Evolutionary conservation across 2,888 invertebrate genomes (phyloP).

Genomic region (Drosophila flavopinicola): DNA sequence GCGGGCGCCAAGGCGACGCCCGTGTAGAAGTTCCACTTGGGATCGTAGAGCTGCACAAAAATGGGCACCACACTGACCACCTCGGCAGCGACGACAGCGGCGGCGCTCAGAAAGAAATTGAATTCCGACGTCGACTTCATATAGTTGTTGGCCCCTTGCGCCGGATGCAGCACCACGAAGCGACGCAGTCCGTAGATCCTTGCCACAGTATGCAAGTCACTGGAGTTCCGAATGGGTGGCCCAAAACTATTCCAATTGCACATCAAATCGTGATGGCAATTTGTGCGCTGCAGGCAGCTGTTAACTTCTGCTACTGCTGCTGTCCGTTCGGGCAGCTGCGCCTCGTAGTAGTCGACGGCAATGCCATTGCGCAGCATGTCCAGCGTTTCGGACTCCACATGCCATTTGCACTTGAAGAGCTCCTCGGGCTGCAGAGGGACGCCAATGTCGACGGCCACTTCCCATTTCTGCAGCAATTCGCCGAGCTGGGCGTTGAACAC

Average conservation of each 20-base stretch:
- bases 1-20: constrained; percentile 93
- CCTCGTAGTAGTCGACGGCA: constrained; percentile 82
- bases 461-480: constrained; percentile 92
- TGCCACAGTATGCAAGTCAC: constrained; percentile 87
- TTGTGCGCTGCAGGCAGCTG: constrained; percentile 50
- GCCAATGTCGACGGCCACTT: constrained; percentile 84
- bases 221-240: constrained; percentile 77
- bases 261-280: constrained; percentile 84
- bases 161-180: constrained; percentile 91
- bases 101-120: constrained; percentile 90
- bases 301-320: constrained; percentile 69
- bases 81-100: constrained; percentile 92
- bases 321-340: constrained; percentile 74
- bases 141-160: constrained; percentile 83
- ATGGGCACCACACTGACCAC: constrained; percentile 89
- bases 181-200: constrained; percentile 93
- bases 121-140: constrained; percentile 90
- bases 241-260: constrained; percentile 88
- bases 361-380: constrained; percentile 86
- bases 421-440: constrained; percentile 83
- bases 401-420: constrained; percentile 85
- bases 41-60: constrained; percentile 95
- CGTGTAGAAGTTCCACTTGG: constrained; percentile 89
- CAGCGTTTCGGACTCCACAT: constrained; percentile 85
- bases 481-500: constrained; percentile 96